These are phyloP conservation scores for Choristoneura fumiferana DNA, from an alignment of 1,140 invertebrate species.

Conservation along the genomic window DNA sequence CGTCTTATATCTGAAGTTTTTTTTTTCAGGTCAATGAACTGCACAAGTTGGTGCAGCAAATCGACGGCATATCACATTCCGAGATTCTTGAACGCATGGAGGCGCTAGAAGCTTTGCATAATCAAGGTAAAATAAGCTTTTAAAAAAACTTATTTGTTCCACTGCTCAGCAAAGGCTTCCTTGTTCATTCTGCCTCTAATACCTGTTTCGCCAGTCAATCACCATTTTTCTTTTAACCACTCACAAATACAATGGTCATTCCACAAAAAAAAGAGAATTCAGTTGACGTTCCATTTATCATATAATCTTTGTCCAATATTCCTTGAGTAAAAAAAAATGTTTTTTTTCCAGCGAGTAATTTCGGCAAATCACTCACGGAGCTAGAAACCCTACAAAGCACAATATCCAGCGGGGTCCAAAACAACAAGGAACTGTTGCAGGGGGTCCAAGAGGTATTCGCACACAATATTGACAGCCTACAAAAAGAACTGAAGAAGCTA, in stretches of 20 bases:
- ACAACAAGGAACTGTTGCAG: slow-evolving; percentile 88
- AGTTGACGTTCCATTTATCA: no score
- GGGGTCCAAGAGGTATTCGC: slow-evolving; percentile 89
- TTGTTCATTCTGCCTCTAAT: no score
- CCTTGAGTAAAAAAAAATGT: no score
- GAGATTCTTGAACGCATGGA: slow-evolving; percentile 91
- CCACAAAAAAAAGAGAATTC: no score
- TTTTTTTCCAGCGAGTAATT: slow-evolving; percentile 87
- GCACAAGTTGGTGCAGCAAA: slow-evolving; percentile 92
- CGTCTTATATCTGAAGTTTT: slow-evolving; percentile 17
- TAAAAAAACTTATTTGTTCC: no score
- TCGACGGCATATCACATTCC: slow-evolving; percentile 87
- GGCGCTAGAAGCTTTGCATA: slow-evolving; percentile 90
- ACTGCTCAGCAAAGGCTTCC: no score
- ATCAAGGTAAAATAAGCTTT: slow-evolving; percentile 84
- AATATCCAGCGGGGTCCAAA: slow-evolving; percentile 84
- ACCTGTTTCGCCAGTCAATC: no score
- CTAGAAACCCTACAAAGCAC: slow-evolving; percentile 90
- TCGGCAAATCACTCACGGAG: slow-evolving; percentile 89
- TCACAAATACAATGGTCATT: no score
- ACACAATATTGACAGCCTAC: slow-evolving; percentile 86
- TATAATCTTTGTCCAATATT: no score
- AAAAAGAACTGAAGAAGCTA: slow-evolving; percentile 86
- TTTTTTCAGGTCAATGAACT: slow-evolving; percentile 86
- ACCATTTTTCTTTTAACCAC: no score